Base-by-base conservation (phyloP, 2,797 vertebrate genomes). In the Anguilla anguilla region DNA sequence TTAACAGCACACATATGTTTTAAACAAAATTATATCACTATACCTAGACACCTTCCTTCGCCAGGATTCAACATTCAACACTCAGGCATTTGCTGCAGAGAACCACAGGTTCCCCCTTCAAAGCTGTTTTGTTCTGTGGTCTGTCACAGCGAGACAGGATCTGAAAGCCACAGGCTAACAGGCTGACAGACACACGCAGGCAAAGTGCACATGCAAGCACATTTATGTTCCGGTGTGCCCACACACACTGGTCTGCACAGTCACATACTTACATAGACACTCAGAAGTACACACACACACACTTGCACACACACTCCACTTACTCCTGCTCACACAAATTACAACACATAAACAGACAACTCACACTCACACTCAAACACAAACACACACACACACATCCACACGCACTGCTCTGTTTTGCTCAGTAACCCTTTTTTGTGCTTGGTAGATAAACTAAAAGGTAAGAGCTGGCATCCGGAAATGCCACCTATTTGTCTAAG, bases 101-200 rank as follows among this genome's bases (percentile, higher is more conserved):
- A 67, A 67, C n/a, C 0, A 67, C 61, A 67, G 13, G 25, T n/a
- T 0, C 2, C 9, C 31, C 35, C 0, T 35, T 43, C 15, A 13
- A 53, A 77, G 35, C 74, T 77, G 35, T 43, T 19, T 77, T 72
- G n/a, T 43, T 77, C 74, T 39, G 74, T 77, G 74, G 35, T 77
- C 39, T 77, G 11, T 35, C n/a, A 77, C 35, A 19, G n/a, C 10
- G 13, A 77, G 74, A 77, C 74, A 77, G 74, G 74, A 77, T 77
- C 74, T 43, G 74, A 39, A 77, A 77, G 35, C 74, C 72, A 39
- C 31, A 77, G 39, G 15, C 3, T 77, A 5, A 77, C 74, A 39
- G 31, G 1, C 31, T 13, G 31, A 77, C 74, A 39, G 13, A 43
- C 74, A 77, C 67, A 72, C 28, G n/a, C 28, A 72, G 3, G 31